Evolutionary conservation across 2,113 vertebrate genomes (phyloP).

Genomic region (Pseudorectes ferrugineus): DNA sequence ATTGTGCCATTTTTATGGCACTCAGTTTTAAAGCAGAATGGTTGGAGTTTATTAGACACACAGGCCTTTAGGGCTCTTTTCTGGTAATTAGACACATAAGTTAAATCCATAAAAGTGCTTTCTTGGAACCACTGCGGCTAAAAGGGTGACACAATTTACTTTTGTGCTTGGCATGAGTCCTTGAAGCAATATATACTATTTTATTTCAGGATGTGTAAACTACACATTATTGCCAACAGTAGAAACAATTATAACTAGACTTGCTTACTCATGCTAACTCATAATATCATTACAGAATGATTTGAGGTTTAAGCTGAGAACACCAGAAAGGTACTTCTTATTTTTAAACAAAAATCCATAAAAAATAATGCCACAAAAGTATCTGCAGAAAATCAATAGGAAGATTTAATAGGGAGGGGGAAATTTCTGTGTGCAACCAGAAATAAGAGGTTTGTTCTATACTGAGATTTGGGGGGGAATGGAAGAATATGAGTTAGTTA

Average conservation of each 20-base stretch:
- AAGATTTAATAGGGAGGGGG: not conserved
- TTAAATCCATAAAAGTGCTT: slow-evolving; percentile 24
- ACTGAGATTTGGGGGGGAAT: not conserved
- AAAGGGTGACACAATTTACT: slow-evolving; percentile 3
- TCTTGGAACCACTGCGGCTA: not conserved
- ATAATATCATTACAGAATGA: not conserved
- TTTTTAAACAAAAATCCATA: not conserved
- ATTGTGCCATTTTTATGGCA: not conserved
- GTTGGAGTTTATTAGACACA: slow-evolving; percentile 3
- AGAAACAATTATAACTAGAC: slow-evolving; percentile 1
- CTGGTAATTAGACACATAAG: slow-evolving; percentile 6
- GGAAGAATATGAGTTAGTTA: not conserved
- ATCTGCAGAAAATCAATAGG: not conserved
- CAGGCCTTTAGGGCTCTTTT: not conserved
- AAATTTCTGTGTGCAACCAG: not conserved
- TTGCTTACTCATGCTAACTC: not conserved
- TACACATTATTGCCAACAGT: not conserved
- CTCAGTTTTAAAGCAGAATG: not conserved
- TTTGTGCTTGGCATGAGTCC: not conserved
- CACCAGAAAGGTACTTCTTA: not conserved
- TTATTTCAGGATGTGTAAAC: slow-evolving; percentile 25
- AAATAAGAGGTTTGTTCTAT: not conserved
- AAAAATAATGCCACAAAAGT: not conserved
- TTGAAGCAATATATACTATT: not conserved
- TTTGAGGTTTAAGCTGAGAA: not conserved